Percentiles rank a stretch among this genome's conserved stretches.
phyloP scores from a whole-genome alignment of 2,888 invertebrate genomes.

The Dynastes tityus region DNA sequence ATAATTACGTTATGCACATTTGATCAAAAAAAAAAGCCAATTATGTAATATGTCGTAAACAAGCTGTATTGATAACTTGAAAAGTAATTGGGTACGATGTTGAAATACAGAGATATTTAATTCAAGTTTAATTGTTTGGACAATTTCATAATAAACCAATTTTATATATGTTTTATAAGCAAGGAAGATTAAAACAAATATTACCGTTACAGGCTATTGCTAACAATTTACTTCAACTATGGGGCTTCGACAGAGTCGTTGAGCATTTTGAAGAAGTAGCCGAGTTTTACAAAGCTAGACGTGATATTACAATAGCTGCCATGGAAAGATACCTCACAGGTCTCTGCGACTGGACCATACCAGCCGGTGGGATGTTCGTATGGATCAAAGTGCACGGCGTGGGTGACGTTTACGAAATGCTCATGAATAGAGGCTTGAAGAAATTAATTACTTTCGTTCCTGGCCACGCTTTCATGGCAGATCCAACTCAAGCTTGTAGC shows the following conservation, averaged over 20 bases:
- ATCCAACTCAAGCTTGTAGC: slow-evolving; percentile 76
- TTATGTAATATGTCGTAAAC: too few relatives aligned
- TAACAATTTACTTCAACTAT: slow-evolving; percentile 73
- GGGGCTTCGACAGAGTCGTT: slow-evolving; percentile 77
- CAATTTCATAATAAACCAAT: too few relatives aligned
- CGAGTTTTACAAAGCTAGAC: slow-evolving; percentile 76
- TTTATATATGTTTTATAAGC: too few relatives aligned
- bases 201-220: slow-evolving; percentile 72
- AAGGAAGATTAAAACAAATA: neutral
- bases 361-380: slow-evolving; percentile 84
- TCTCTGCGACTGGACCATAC: slow-evolving; percentile 78
- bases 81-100: too few relatives aligned
- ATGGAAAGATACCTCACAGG: slow-evolving; percentile 76
- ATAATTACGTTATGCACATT: too few relatives aligned
- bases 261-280: slow-evolving; percentile 75
- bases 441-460: slow-evolving; percentile 82
- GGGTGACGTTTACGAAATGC: slow-evolving; percentile 82
- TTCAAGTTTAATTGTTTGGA: too few relatives aligned
- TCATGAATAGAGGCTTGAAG: slow-evolving; percentile 78
- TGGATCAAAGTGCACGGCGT: slow-evolving; percentile 82
- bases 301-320: slow-evolving; percentile 76
- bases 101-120: too few relatives aligned
- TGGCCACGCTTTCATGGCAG: slow-evolving; percentile 82
- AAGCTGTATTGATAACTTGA: too few relatives aligned
- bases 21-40: too few relatives aligned